phyloP scores from a whole-genome alignment of 2,113 vertebrate species.

The Sebastes fasciatus region DNA sequence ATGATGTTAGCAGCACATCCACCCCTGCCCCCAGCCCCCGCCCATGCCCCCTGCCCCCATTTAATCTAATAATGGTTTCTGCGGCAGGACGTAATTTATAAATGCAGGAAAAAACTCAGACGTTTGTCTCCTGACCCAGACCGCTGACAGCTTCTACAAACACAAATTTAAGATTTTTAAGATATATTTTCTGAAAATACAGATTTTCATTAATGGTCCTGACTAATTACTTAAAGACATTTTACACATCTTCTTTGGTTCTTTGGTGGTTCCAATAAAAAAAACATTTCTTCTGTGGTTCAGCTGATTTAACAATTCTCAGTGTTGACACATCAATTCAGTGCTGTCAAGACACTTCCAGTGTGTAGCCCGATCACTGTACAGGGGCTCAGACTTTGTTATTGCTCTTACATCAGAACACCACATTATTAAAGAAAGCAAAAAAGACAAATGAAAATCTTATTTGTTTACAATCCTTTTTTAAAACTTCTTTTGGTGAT shows the following conservation, averaged over 20 bases:
- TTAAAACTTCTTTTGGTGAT: not conserved
- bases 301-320: not conserved
- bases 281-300: not conserved
- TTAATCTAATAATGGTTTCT: slow-evolving; percentile 74
- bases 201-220: not conserved
- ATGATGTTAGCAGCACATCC: slow-evolving; percentile 51
- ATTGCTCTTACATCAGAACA: not conserved
- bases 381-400: not conserved
- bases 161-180: slow-evolving; percentile 3
- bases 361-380: not conserved
- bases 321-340: not conserved
- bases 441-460: not conserved
- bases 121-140: slow-evolving; percentile 25
- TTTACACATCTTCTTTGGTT: not conserved
- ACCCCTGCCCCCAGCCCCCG: not conserved
- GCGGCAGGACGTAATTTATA: slow-evolving; percentile 59
- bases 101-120: slow-evolving; percentile 43
- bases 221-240: not conserved
- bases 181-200: not conserved
- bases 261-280: not conserved
- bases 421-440: not conserved
- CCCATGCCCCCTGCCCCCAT: not conserved
- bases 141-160: slow-evolving; percentile 21
- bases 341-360: not conserved
- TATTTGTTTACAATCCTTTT: not conserved